Conservation (phyloP, 1,140 invertebrate genomes). For the Pseudomyrmex cubaensis region DNA sequence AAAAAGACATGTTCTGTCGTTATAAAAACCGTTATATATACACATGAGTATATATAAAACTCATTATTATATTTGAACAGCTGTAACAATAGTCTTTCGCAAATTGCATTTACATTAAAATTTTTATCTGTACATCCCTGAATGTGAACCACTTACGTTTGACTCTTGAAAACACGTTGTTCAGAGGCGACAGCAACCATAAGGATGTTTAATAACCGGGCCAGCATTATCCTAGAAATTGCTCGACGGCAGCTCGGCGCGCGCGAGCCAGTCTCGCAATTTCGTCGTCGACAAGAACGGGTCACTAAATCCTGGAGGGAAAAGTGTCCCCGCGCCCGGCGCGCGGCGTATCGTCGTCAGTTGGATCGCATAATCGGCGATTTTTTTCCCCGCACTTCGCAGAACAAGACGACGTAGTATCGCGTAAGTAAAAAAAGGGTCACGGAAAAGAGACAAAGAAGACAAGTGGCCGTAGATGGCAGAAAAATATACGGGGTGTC, state of each 20-base stretch:
- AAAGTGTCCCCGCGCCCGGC: conserved; percentile 19
- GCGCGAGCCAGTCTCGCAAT: conserved; percentile 45
- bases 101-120: neutral
- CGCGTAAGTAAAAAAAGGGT: conserved; percentile 28
- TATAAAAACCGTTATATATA: too few relatives aligned
- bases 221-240: conserved; percentile 57
- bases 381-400: conserved; percentile 50
- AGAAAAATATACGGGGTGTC: conserved; percentile 60
- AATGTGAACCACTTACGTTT: neutral
- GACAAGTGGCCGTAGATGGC: conserved; percentile 41
- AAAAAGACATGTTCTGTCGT: too few relatives aligned
- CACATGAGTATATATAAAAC: too few relatives aligned
- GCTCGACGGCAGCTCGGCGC: conserved; percentile 20
- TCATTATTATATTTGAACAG: too few relatives aligned
- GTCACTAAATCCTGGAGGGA: conserved; percentile 43
- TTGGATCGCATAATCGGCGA: conserved; percentile 65
- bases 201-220: conserved; percentile 47
- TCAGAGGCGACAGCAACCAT: neutral
- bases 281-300: conserved; percentile 35
- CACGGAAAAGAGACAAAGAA: conserved; percentile 23
- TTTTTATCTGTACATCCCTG: neutral
- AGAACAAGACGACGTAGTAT: conserved; percentile 24
- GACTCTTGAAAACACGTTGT: conserved; percentile 13
- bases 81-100: neutral
- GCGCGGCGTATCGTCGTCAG: conserved; percentile 52